Conservation (phyloP, 1,140 invertebrate genomes). For the Colletes gigas region DNA sequence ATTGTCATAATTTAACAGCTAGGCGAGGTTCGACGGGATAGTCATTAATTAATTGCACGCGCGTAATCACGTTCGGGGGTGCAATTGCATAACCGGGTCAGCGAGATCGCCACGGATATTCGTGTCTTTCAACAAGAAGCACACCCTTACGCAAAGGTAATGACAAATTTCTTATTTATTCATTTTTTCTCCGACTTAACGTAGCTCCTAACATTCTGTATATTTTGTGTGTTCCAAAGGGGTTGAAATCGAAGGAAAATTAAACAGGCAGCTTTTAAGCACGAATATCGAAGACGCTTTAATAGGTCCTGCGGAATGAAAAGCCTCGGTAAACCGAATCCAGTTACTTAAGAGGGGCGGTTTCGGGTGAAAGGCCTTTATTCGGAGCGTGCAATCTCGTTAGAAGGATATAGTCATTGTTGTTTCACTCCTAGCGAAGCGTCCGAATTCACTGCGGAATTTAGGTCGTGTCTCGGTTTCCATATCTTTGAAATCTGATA, state of each 20-base stretch:
- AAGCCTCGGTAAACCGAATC: constrained; percentile 1
- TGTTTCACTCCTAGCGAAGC: not conserved
- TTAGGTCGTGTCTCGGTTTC: constrained; percentile 31
- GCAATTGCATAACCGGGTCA: constrained; percentile 6
- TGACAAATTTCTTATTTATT: too few species aligned
- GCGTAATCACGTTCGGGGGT: not conserved
- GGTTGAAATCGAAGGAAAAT: not conserved
- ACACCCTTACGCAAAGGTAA: not conserved
- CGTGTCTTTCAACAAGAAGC: not conserved
- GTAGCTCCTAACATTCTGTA: too few species aligned
- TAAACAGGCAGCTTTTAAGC: not conserved
- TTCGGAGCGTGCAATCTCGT: not conserved
- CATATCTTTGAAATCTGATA: constrained; percentile 28
- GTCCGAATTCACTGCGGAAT: constrained; percentile 1
- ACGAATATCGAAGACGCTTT: not conserved
- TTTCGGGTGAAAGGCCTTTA: not conserved
- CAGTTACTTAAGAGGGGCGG: not conserved
- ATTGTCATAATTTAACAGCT: constrained; percentile 34
- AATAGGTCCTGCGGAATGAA: not conserved
- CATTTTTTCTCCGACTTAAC: too few species aligned
- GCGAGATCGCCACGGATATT: not conserved
- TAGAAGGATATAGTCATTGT: not conserved
- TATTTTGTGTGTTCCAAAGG: too few species aligned
- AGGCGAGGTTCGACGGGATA: not conserved
- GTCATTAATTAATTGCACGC: constrained; percentile 40